These are phyloP conservation scores for Parazoanthus darwini DNA, from an alignment of 92 coral and sea anemone species.

Conservation along the genomic window DNA sequence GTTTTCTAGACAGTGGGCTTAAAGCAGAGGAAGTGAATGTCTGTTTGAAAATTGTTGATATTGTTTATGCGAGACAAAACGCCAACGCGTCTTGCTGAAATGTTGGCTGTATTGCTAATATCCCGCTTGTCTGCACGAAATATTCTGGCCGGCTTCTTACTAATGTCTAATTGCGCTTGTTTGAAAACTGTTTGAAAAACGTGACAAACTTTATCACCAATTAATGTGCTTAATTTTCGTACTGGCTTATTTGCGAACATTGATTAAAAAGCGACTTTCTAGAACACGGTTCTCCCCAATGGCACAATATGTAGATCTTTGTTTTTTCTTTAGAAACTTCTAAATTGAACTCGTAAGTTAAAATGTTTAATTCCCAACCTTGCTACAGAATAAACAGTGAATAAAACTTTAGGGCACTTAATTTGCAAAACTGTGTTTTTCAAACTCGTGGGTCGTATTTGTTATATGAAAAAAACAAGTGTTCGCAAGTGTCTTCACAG, in stretches of 20 bases:
- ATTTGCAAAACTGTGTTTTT: background rate
- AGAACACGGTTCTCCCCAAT: no score
- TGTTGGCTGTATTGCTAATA: background rate
- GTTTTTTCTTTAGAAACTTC: no score
- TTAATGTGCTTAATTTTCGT: background rate
- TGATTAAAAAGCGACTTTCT: no score
- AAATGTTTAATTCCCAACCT: no score
- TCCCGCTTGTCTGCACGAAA: slow-evolving; percentile 19
- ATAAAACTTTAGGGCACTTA: no score
- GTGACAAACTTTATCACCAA: background rate
- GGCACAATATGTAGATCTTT: no score
- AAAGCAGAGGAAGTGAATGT: slow-evolving; percentile 13
- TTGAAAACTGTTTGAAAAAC: background rate
- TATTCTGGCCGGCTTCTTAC: background rate
- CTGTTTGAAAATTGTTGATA: slow-evolving; percentile 10
- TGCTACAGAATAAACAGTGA: no score
- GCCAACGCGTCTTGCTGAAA: slow-evolving; percentile 21
- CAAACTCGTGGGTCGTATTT: background rate
- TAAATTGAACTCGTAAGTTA: no score
- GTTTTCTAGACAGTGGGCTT: slow-evolving; percentile 1
- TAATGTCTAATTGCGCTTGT: background rate
- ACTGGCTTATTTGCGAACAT: no score
- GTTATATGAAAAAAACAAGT: background rate
- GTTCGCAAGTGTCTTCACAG: background rate
- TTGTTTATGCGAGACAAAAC: background rate